Conservation (phyloP, 2,113 vertebrate species). For the Sebastes fasciatus region DNA sequence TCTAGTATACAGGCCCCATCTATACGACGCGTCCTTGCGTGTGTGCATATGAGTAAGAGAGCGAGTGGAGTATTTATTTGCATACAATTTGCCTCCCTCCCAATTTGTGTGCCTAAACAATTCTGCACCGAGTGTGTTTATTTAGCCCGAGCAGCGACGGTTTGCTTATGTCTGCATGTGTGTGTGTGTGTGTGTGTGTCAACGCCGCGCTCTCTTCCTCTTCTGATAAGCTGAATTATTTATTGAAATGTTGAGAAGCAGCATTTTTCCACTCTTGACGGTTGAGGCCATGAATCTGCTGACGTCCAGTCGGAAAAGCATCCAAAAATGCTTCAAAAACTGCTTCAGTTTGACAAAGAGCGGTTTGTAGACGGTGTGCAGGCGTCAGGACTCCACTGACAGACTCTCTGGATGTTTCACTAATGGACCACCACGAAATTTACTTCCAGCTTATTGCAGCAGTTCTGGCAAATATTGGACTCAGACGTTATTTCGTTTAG, state of each 20-base stretch:
- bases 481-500: neutral
- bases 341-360: neutral
- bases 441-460: neutral
- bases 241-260: slow-evolving; percentile 39
- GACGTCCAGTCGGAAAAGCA: slow-evolving; percentile 19
- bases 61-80: slow-evolving; percentile 35
- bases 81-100: slow-evolving; percentile 19
- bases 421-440: neutral
- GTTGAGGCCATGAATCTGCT: slow-evolving; percentile 39
- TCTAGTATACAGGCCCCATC: slow-evolving; percentile 6
- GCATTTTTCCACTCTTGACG: slow-evolving; percentile 13
- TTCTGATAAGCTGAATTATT: slow-evolving; percentile 62
- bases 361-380: neutral
- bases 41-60: neutral
- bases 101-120: slow-evolving; percentile 22
- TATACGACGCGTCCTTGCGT: neutral
- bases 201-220: neutral
- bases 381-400: slow-evolving; percentile 11
- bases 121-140: slow-evolving; percentile 18
- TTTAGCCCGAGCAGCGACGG: slow-evolving; percentile 19
- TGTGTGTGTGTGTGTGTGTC: slow-evolving; percentile 12
- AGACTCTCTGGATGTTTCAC: neutral
- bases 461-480: neutral
- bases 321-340: neutral
- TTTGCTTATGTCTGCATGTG: slow-evolving; percentile 24